Evolutionary conservation across 2,113 vertebrate genomes (phyloP), one percentile per base, ranked within the genome.

Genomic region (Willisornis vidua): DNA sequence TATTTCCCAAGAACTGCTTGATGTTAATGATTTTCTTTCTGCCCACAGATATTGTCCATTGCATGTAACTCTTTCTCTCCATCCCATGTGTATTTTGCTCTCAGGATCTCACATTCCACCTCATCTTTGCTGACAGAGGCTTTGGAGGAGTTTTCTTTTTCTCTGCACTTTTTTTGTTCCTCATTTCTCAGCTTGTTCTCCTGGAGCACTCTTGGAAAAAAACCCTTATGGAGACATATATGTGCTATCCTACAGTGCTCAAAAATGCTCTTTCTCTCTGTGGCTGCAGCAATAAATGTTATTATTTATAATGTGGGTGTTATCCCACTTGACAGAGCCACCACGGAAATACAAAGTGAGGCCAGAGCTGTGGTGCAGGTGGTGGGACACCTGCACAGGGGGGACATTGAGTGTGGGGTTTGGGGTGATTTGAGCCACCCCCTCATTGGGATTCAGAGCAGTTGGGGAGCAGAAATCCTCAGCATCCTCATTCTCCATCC

Each of bases 391-490:
- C 31, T 51, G 20, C 26, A 8, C 0, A 0, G 6, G 10, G 43
- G 49, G 24, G 5, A 41, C 13, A 6, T 1, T 12, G 81, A 78
- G 18, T 2, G 3, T 17, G 31, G n/a, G 41, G 8, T 49, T 46
- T 33, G 54, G 48, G 29, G 25, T 45, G n/a, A 43, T 29, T 33
- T 0, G 0, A 67, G 6, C 12, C 75, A 39, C 28, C 18, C 8
- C 14, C 16, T 57, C 9, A 1, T 16, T 23, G 57, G 43, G 22
- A 46, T 43, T 89, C n/a, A 31, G 71, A 62, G 59, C 43, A 48
- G 23, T 2, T 18, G n/a, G 29, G 46, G 37, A 4, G 2, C 31
- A 57, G 29, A 82, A 77, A 63, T 14, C 54, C 35, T 35, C 52
- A 19, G 41, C 73, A 6, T 1, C 45, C 45, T 37, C 43, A 8